Evolutionary conservation across 2,797 vertebrate species (phyloP).

Genomic region (Crypturellus tataupa): DNA sequence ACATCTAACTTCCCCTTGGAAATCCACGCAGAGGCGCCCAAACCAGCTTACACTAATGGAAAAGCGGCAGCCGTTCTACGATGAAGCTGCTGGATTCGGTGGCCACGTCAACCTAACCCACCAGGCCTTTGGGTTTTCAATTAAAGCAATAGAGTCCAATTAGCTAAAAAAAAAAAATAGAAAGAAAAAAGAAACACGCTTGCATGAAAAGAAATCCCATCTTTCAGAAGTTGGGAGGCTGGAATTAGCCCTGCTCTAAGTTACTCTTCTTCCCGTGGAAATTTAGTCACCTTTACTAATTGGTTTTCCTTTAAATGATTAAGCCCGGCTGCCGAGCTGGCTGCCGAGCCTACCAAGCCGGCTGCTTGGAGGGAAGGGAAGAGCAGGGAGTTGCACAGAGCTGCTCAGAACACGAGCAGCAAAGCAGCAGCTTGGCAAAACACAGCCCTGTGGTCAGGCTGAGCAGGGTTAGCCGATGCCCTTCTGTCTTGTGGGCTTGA

Average conservation of each 20-base stretch:
- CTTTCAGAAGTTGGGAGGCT: conserved; percentile 54
- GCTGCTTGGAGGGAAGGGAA: background rate
- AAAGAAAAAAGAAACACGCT: background rate
- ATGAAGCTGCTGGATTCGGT: background rate
- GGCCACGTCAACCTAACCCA: conserved; percentile 34
- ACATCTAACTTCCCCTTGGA: background rate
- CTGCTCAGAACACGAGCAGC: background rate
- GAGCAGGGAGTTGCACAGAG: background rate
- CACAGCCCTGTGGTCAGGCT: rapidly evolving
- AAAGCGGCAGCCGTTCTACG: background rate
- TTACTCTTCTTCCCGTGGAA: conserved; percentile 60
- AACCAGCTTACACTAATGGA: background rate
- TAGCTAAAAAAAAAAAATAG: background rate
- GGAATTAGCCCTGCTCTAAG: conserved; percentile 12
- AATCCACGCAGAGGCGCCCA: background rate
- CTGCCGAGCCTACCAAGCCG: conserved; percentile 56
- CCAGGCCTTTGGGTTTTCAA: conserved; percentile 55
- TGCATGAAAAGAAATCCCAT: conserved; percentile 33
- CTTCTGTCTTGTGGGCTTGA: background rate
- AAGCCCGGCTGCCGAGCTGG: conserved; percentile 38
- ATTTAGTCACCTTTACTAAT: conserved; percentile 80
- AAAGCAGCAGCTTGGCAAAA: rapidly evolving
- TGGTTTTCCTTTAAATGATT: conserved; percentile 73
- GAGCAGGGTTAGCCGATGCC: background rate
- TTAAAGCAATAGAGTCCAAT: conserved; percentile 56